Evolutionary conservation across 2,888 invertebrate species (phyloP).

Genomic region (Dermolepida albohirtum): DNA sequence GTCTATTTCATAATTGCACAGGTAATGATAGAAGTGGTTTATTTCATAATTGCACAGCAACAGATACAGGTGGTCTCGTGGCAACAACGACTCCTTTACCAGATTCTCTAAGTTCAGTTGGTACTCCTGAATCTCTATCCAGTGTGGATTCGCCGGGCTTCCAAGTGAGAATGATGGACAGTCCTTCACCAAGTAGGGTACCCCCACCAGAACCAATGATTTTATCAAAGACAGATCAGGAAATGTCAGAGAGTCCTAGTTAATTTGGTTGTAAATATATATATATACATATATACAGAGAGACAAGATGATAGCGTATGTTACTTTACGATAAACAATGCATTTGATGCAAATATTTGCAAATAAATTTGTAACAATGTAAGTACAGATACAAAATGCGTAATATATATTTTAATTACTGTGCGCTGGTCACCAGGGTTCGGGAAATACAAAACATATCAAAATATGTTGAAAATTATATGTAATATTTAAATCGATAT

Average conservation of each 20-base stretch:
- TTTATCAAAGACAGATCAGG: slow-evolving; percentile 62
- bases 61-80: slow-evolving; percentile 52
- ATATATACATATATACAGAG: slow-evolving; percentile 13
- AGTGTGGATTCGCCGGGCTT: slow-evolving; percentile 73
- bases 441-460: too few relatives aligned
- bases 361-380: too few relatives aligned
- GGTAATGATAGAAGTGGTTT: slow-evolving; percentile 59
- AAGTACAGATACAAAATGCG: too few relatives aligned
- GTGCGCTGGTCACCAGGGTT: too few relatives aligned
- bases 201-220: slow-evolving; percentile 61
- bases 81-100: slow-evolving; percentile 66
- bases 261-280: slow-evolving; percentile 52
- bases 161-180: slow-evolving; percentile 68
- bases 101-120: slow-evolving; percentile 70
- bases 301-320: background rate
- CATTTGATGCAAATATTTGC: slow-evolving; percentile 27
- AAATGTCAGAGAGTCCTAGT: slow-evolving; percentile 64
- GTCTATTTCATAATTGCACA: slow-evolving; percentile 59
- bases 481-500: too few relatives aligned
- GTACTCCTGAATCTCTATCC: slow-evolving; percentile 72
- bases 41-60: slow-evolving; percentile 56
- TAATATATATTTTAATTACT: too few relatives aligned
- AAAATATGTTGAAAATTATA: too few relatives aligned
- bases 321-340: slow-evolving; percentile 10
- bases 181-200: slow-evolving; percentile 67